phyloP scores from a whole-genome alignment of 2,888 invertebrate genomes.

The Hypomecis punctinalis region DNA sequence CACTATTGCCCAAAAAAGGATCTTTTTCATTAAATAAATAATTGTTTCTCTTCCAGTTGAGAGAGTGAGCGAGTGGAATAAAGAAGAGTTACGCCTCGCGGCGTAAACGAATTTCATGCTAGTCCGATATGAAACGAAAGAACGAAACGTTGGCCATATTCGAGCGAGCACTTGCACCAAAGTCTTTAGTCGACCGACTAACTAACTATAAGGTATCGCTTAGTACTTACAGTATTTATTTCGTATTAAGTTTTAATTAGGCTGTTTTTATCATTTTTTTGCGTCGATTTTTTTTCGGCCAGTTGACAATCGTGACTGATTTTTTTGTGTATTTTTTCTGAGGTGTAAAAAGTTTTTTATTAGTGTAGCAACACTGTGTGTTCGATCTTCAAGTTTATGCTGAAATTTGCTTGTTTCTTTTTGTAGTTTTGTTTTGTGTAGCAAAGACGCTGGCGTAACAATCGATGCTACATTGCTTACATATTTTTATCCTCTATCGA shows the following conservation, averaged over 20 bases:
- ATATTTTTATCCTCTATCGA: constrained; percentile 5
- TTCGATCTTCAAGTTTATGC: constrained; percentile 21
- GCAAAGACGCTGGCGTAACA: neutral
- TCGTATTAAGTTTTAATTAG: constrained; percentile 69
- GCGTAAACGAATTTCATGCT: constrained; percentile 81
- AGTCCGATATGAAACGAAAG: constrained; percentile 80
- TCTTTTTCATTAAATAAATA: neutral
- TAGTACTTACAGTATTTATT: constrained; percentile 85
- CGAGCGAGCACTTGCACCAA: constrained; percentile 74
- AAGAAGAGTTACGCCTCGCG: constrained; percentile 51
- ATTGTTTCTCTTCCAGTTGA: constrained; percentile 48
- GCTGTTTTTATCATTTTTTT: constrained; percentile 56
- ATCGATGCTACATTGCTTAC: neutral
- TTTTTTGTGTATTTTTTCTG: constrained; percentile 51
- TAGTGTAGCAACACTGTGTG: constrained; percentile 25
- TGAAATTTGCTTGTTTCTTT: constrained; percentile 19
- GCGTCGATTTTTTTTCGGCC: constrained; percentile 55
- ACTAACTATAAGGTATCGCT: constrained; percentile 54
- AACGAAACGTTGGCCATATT: constrained; percentile 80
- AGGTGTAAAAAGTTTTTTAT: constrained; percentile 36
- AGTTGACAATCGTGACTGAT: constrained; percentile 68
- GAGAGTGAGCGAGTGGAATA: constrained; percentile 38
- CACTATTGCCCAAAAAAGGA: too few relatives aligned
- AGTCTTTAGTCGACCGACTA: constrained; percentile 67
- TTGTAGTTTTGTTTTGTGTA: neutral